Percentiles rank a stretch among this genome's conserved stretches.
Evolutionary conservation across 2,797 vertebrate genomes (phyloP).

Genomic region (Rhinatrema bivittatum): DNA sequence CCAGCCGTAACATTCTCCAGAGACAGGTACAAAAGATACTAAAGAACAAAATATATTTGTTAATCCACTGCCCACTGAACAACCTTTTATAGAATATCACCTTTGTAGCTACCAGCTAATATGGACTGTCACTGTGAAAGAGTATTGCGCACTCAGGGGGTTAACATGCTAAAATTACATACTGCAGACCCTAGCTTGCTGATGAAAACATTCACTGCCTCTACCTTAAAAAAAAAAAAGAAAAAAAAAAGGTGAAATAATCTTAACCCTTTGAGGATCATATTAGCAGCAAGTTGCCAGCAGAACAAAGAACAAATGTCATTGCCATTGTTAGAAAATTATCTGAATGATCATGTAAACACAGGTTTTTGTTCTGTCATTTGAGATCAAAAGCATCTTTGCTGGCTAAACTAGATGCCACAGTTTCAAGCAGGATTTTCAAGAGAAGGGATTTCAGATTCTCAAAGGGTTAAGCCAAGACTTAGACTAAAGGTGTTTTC

Average conservation of each 20-base stretch:
- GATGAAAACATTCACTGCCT: constrained; percentile 64
- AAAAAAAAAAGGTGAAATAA: constrained; percentile 40
- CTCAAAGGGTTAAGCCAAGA: constrained; percentile 68
- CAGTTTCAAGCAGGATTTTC: constrained; percentile 36
- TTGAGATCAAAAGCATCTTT: constrained; percentile 24
- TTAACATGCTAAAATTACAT: constrained; percentile 55
- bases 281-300: constrained; percentile 56
- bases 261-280: constrained; percentile 66
- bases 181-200: constrained; percentile 51
- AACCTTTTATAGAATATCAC: no score
- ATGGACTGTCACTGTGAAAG: no score
- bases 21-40: no score
- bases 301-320: constrained; percentile 37
- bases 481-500: constrained; percentile 56
- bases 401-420: constrained; percentile 45
- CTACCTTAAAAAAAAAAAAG: constrained; percentile 44
- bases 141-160: constrained; percentile 66
- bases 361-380: constrained; percentile 39
- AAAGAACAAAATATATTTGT: no score
- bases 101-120: no score
- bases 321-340: constrained; percentile 40
- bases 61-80: no score
- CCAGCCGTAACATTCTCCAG: no score
- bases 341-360: constrained; percentile 46
- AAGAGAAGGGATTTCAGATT: constrained; percentile 42